These are phyloP conservation scores for Drosophila nigricruria DNA, from an alignment of 2,888 invertebrate species.

Conservation along the genomic window DNA sequence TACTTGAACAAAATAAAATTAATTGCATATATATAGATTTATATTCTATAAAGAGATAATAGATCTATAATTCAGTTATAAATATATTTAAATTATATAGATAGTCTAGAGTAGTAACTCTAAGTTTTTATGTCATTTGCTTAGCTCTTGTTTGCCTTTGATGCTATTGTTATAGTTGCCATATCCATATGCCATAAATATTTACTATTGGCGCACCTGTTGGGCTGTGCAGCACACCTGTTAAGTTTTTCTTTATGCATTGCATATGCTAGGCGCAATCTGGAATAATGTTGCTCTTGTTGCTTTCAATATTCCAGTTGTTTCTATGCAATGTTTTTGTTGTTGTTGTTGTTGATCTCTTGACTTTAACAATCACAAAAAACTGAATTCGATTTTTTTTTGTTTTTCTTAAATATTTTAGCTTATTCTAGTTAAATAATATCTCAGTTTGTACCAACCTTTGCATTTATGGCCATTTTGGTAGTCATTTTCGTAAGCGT, in stretches of 20 bases:
- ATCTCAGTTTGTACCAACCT: conserved; percentile 63
- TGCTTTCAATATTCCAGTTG: conserved; percentile 1
- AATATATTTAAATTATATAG: background rate
- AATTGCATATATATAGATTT: background rate
- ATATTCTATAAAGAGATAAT: background rate
- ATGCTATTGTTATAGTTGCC: background rate
- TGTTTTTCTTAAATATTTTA: background rate
- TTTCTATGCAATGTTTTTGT: background rate
- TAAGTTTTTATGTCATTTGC: background rate
- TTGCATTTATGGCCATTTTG: conserved; percentile 83
- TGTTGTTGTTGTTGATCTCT: conserved; percentile 6
- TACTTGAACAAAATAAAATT: background rate
- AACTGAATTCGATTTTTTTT: background rate
- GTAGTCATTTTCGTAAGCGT: conserved; percentile 71
- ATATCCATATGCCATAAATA: background rate
- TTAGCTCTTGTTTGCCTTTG: background rate
- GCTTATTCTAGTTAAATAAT: background rate
- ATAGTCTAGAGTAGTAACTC: background rate
- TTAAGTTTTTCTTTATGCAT: background rate
- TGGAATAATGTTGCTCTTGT: background rate
- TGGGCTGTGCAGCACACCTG: background rate
- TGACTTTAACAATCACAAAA: conserved; percentile 4
- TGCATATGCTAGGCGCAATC: background rate
- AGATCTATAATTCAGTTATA: background rate
- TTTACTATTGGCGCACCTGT: background rate